Percentiles rank a stretch among this genome's conserved stretches.
Evolutionary conservation across 2,113 vertebrate species (phyloP).

Genomic region (Hydrolagus affinis): DNA sequence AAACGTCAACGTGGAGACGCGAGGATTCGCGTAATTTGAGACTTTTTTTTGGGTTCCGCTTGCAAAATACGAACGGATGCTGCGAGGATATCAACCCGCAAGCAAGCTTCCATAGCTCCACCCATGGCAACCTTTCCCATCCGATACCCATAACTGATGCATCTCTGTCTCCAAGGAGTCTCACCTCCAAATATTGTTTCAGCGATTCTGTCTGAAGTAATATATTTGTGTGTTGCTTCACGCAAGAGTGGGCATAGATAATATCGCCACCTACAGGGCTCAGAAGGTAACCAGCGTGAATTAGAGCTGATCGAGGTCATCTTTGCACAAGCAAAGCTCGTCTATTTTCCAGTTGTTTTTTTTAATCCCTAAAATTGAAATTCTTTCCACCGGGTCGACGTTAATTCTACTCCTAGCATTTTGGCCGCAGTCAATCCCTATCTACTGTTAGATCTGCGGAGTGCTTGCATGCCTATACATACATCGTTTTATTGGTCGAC

Average conservation of each 20-base stretch:
- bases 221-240: not conserved
- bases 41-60: too few species aligned
- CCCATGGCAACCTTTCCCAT: too few species aligned
- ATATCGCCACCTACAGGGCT: conserved; percentile 24
- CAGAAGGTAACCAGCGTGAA: not conserved
- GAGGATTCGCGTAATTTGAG: too few species aligned
- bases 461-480: too few species aligned
- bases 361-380: not conserved
- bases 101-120: not conserved
- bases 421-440: not conserved
- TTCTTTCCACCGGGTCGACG: not conserved
- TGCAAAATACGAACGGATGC: too few species aligned
- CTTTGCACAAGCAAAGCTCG: not conserved
- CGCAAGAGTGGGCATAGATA: not conserved
- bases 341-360: not conserved
- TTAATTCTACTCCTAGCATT: not conserved
- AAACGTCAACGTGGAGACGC: too few species aligned
- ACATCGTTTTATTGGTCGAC: too few species aligned
- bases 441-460: not conserved
- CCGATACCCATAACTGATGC: too few species aligned
- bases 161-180: too few species aligned
- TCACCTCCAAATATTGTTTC: not conserved
- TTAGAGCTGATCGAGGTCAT: not conserved
- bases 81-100: not conserved
- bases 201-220: not conserved